Evolutionary conservation across 1,140 invertebrate genomes (phyloP).

Genomic region (Sminthurides bifidus): DNA sequence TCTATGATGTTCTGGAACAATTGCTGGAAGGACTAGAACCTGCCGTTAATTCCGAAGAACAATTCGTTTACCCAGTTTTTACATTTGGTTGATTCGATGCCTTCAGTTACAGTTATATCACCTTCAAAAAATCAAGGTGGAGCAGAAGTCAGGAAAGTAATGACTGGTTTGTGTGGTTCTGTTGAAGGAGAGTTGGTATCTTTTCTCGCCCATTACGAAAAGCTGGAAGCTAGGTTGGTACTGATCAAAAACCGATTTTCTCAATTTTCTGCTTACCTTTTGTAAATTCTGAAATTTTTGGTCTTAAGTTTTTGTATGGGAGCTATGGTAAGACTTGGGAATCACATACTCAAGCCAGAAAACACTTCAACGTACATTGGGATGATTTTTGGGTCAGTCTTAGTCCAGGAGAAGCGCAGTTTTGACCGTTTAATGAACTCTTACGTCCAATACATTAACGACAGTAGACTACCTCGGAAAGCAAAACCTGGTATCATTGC

Average conservation of each 20-base stretch:
- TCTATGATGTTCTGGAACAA: conserved; percentile 63
- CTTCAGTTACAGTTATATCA: conserved; percentile 35
- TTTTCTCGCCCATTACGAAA: conserved; percentile 74
- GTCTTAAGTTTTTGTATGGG: conserved; percentile 76
- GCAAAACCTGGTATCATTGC: conserved; percentile 82
- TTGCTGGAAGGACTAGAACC: conserved; percentile 79
- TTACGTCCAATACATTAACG: conserved; percentile 69
- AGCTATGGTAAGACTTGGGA: conserved; percentile 71
- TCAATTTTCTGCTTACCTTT: too few species aligned
- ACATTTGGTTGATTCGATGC: conserved; percentile 53
- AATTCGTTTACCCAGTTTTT: conserved; percentile 92
- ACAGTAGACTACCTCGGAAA: conserved; percentile 55
- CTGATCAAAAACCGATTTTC: too few species aligned
- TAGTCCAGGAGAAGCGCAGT: conserved; percentile 86
- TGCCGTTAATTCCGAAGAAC: conserved; percentile 84
- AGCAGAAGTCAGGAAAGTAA: conserved; percentile 65
- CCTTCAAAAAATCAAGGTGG: conserved; percentile 25
- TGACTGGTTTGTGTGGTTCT: conserved; percentile 72
- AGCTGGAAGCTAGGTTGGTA: conserved; percentile 69
- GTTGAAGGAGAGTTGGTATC: conserved; percentile 72
- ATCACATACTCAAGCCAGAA: conserved; percentile 80
- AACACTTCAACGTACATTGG: conserved; percentile 83
- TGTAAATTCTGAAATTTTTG: too few species aligned
- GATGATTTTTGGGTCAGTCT: conserved; percentile 72
- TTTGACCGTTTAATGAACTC: conserved; percentile 87